These are phyloP conservation scores for Aporophyla nigra DNA, from an alignment of 2,888 invertebrate species.

Conservation along the genomic window DNA sequence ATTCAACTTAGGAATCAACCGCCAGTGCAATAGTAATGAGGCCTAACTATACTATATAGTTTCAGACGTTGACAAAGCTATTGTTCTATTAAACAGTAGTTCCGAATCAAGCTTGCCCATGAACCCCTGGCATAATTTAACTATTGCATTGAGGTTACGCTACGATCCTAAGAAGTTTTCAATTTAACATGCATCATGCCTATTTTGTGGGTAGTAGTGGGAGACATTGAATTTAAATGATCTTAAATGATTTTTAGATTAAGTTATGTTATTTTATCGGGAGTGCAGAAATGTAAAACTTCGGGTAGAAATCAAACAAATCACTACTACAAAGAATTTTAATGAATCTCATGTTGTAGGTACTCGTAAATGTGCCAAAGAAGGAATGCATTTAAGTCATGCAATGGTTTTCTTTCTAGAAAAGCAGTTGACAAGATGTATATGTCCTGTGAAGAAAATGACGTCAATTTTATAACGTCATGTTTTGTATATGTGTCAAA, in stretches of 20 bases:
- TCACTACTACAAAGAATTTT: neutral
- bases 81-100: constrained; percentile 49
- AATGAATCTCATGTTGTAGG: neutral
- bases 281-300: neutral
- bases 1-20: neutral
- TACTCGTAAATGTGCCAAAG: too few species aligned
- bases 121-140: constrained; percentile 46
- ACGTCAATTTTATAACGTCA: neutral
- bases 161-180: constrained; percentile 7
- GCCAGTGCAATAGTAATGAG: neutral
- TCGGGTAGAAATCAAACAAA: neutral
- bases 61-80: constrained; percentile 19
- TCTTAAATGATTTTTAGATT: constrained; percentile 2
- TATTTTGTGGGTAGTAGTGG: neutral
- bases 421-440: neutral
- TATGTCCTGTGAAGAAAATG: neutral
- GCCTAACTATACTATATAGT: neutral
- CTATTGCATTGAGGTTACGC: constrained; percentile 14
- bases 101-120: constrained; percentile 40
- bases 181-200: constrained; percentile 5
- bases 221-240: neutral
- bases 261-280: neutral
- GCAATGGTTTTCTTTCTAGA: neutral
- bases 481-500: too few species aligned
- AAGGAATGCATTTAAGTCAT: neutral